Conservation (phyloP, 2,113 vertebrate species). For the Gulo gulo region DNA sequence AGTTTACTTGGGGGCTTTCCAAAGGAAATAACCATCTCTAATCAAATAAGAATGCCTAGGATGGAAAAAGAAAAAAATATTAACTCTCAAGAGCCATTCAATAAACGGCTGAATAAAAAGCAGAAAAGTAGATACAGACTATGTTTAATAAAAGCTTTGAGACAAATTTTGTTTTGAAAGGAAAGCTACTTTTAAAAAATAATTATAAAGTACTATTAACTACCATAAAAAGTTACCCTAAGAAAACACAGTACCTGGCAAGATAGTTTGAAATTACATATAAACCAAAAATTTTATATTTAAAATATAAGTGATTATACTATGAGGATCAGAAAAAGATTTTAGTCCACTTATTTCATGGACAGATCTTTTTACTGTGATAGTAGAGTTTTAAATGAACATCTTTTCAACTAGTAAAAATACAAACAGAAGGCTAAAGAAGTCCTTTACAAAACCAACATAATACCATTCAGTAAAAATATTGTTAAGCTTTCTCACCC, state of each 20-base stretch:
- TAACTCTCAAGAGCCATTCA: background rate
- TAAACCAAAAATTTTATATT: slow-evolving; percentile 26
- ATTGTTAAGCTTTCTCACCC: slow-evolving; percentile 7
- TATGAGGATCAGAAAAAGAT: background rate
- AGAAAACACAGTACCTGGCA: background rate
- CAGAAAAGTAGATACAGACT: background rate
- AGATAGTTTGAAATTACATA: slow-evolving; percentile 47
- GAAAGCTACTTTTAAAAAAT: background rate
- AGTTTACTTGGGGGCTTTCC: slow-evolving; percentile 9
- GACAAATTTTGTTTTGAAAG: slow-evolving; percentile 27
- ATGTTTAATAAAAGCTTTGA: slow-evolving; percentile 22
- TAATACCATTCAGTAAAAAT: slow-evolving; percentile 23
- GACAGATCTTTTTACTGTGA: background rate
- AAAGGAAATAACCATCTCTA: slow-evolving; percentile 36
- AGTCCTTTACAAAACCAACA: background rate
- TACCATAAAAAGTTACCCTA: background rate
- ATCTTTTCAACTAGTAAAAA: slow-evolving; percentile 29
- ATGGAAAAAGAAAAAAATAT: background rate
- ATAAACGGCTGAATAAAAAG: slow-evolving; percentile 8
- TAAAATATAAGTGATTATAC: slow-evolving; percentile 11
- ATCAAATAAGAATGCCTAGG: background rate
- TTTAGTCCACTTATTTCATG: background rate
- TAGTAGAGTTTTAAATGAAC: slow-evolving; percentile 14
- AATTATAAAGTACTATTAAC: background rate
- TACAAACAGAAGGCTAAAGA: background rate